These are phyloP conservation scores for Atopsyche davidsoni DNA, from an alignment of 1,140 invertebrate species.

Conservation along the genomic window DNA sequence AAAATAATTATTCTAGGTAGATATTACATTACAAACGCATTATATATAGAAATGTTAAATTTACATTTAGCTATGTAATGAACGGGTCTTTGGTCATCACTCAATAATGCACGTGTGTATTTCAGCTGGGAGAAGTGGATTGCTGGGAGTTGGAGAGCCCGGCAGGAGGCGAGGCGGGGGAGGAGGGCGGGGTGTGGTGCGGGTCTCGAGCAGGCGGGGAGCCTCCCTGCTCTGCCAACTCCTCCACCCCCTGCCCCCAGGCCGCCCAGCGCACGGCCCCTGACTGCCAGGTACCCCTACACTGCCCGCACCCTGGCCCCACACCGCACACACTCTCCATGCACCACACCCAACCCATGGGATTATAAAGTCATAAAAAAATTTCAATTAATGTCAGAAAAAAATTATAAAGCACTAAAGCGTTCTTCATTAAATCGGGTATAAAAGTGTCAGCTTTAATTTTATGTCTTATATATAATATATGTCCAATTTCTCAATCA, in stretches of 20 bases:
- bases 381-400: no score
- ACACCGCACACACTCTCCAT: background rate
- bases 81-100: no score
- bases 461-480: no score
- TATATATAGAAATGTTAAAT: no score
- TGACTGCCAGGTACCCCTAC: conserved; percentile 27
- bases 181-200: conserved; percentile 62
- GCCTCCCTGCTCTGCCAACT: conserved; percentile 47
- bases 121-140: conserved; percentile 80
- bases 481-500: no score
- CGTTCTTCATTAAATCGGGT: no score
- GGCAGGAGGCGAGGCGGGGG: conserved; percentile 64
- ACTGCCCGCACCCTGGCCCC: background rate
- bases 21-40: no score
- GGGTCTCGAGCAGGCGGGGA: conserved; percentile 53
- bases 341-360: conserved; percentile 4
- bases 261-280: conserved; percentile 28
- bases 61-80: no score
- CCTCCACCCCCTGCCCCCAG: conserved; percentile 29
- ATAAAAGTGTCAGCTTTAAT: no score
- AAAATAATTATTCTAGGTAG: no score
- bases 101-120: no score
- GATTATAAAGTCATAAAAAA: no score
- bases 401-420: background rate
- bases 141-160: conserved; percentile 85